phyloP scores from a whole-genome alignment of 2,113 vertebrate species.

The Antidorcas marsupialis region DNA sequence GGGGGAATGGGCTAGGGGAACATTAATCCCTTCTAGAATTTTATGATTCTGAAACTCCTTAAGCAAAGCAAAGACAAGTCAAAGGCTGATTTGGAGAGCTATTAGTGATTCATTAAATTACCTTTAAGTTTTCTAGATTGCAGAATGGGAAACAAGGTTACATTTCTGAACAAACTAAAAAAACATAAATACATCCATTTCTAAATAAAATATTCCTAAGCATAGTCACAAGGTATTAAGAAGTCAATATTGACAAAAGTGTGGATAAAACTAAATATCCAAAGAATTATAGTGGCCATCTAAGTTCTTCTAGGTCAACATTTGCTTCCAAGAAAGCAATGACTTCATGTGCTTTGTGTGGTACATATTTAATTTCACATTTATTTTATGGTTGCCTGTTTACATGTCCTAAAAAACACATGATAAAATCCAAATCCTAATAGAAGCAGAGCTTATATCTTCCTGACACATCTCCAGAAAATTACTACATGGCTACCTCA shows the following conservation, averaged over 20 bases:
- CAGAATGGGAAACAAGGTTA: background rate
- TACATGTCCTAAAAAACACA: conserved; percentile 19
- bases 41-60: background rate
- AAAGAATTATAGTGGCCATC: background rate
- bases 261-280: background rate
- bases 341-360: background rate
- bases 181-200: conserved; percentile 6
- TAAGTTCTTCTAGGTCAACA: background rate
- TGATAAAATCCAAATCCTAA: conserved; percentile 29
- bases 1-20: background rate
- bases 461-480: conserved; percentile 1
- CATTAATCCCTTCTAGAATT: background rate
- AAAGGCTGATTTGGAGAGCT: background rate
- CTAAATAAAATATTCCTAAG: background rate
- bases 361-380: background rate
- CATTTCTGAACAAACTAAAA: background rate
- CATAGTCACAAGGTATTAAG: background rate
- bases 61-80: background rate
- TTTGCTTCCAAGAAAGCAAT: conserved; percentile 25
- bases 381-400: background rate
- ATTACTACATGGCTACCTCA: background rate
- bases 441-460: background rate
- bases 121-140: background rate
- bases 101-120: background rate
- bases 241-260: background rate